Evolutionary conservation across 2,797 vertebrate genomes (phyloP), one percentile per base, ranked within the genome.

Genomic region (Enteromius anoplus): DNA sequence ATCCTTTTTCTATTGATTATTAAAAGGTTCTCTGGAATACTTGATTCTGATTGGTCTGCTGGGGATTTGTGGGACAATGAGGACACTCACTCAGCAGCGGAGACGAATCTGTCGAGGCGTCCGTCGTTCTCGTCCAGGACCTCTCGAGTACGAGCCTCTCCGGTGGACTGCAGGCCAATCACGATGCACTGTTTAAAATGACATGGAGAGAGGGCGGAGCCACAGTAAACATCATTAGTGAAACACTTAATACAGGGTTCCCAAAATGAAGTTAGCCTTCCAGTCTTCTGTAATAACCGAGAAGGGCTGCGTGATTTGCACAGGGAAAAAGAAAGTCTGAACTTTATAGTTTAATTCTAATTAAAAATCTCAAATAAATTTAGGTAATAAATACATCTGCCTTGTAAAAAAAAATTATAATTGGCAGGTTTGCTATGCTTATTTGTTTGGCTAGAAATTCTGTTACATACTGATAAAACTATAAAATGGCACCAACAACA

Each of bases 51-150:
- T 23, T 15, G 49, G 49, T 51, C 19, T 73, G 12, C 12, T 53
- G 71, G 29, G 1, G 29, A 32, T 32, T 32, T 32, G 49, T 7
- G 49, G 42, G 42, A 11, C 42, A 17, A n/a, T 21, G 51, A 53
- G 17, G 15, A 9, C 65, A 96, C 97, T 97, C 88, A 98, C 97
- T 97, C 97, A 34, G 98, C 98, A 4, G 98, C 98, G 0, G 98
- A 99, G 21, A 99, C 97, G 42, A 99, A 99, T 92, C 96, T 94
- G 90, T 98, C 95, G 0, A 99, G 95, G 10, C 95, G 97, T 1
- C 98, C 97, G 0, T 99, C 98, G 0, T 98, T 99, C 92, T 99
- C 97, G 0, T 97, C 98, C 90, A 99, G 92, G 71, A 99, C 98
- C 82, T 99, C 98, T 80, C 98, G 95, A 75, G 98, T 99, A 10